Base-by-base conservation (phyloP, 2,113 vertebrate genomes). In the Corythaeola cristata region DNA sequence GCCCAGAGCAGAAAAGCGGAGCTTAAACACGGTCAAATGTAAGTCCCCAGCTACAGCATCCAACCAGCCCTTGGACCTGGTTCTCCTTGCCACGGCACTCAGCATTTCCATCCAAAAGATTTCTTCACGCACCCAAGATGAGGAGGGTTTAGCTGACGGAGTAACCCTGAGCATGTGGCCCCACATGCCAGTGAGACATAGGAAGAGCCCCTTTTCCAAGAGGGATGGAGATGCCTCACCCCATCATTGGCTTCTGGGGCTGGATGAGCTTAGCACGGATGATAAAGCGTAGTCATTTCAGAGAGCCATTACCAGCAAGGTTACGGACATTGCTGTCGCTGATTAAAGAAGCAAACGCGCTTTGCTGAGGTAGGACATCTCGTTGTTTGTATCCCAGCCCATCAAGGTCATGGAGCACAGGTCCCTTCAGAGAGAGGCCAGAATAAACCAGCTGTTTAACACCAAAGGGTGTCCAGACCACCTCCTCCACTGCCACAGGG, bases 141-240 rank as follows among this genome's bases (percentile, higher is more conserved):
- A 56, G 5, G 3, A 80, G 21, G 30, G 30, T 27, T 64, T 21
- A 35, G 50, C 56, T 66, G 41, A 28, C 6, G 35, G 22, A 82
- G 8, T 4, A 49, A 71, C 15, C 26, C 39, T 6, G 28, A 81
- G 55, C 59, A 73, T 0, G 0, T 55, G 45, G 19, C 10, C n/a
- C 39, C 39, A 24, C 14, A 6, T 0, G 0, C 39, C 3, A 2
- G 37, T 0, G 0, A 86, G 52, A 33, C 6, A 1, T 2, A 10
- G 32, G 21, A 20, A 66, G 39, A 81, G 12, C 1, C 59, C 50
- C 28, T 62, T 81, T 73, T n/a, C 64, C 71, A 63, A 17, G 12
- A 19, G 37, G 47, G 56, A 41, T n/a, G 56, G 66, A 88, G n/a
- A 63, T 3, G 4, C n/a, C 21, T 80, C 45, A 41, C 37, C 21